Conservation (phyloP, 2,888 invertebrate genomes). For the Tineola bisselliella region DNA sequence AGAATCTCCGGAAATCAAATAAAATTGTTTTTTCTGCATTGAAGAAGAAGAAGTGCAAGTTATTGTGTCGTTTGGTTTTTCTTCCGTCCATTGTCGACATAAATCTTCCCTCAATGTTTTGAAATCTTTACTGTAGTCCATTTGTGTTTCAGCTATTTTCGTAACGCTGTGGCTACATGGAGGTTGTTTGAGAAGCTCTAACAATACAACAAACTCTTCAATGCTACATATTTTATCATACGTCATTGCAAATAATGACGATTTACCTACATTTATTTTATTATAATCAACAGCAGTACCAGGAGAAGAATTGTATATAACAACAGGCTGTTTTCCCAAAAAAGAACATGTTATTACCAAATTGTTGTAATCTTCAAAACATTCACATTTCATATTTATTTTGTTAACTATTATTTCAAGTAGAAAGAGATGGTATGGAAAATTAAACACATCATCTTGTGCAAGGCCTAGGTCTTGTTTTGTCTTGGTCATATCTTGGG, state of each 20-base stretch:
- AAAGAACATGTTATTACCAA: conserved; percentile 50
- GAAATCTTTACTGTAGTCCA: conserved; percentile 51
- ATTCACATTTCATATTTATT: conserved; percentile 61
- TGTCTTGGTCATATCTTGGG: conserved; percentile 40
- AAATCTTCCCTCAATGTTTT: conserved; percentile 40
- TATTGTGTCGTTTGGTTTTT: conserved; percentile 50
- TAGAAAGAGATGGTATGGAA: conserved; percentile 55
- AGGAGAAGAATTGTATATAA: conserved; percentile 42
- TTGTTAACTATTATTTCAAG: conserved; percentile 56
- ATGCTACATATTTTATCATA: conserved; percentile 56
- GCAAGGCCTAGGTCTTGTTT: conserved; percentile 32
- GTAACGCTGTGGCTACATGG: conserved; percentile 50
- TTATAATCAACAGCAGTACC: conserved; percentile 45
- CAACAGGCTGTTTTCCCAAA: conserved; percentile 48
- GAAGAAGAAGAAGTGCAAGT: conserved; percentile 52
- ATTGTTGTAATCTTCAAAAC: conserved; percentile 54
- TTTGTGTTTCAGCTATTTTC: conserved; percentile 46
- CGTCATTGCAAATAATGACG: conserved; percentile 56
- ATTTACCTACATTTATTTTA: conserved; percentile 53
- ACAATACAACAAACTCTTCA: conserved; percentile 40
- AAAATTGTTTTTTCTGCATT: conserved; percentile 47
- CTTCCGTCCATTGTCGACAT: conserved; percentile 45
- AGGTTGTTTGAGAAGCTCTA: conserved; percentile 49
- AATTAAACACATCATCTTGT: conserved; percentile 29
- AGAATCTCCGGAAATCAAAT: conserved; percentile 40